Evolutionary conservation across 1,140 invertebrate genomes (phyloP).

Genomic region (Habropoda laboriosa): DNA sequence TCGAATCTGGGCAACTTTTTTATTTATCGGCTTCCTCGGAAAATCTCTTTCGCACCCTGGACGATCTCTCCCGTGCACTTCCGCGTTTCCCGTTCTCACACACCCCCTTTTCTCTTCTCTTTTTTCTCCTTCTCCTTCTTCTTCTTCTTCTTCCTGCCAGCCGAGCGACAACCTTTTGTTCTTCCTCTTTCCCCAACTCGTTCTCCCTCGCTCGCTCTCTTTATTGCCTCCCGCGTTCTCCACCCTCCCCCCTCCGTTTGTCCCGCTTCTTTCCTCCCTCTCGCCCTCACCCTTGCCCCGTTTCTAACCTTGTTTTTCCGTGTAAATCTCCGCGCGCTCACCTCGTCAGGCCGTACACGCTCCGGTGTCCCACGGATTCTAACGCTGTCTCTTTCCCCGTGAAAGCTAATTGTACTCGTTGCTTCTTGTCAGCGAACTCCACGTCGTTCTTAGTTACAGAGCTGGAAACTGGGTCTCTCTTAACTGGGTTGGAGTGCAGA

Average conservation of each 20-base stretch:
- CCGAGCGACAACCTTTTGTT: conserved; percentile 17
- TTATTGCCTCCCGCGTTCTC: background rate
- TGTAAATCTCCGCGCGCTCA: conserved; percentile 22
- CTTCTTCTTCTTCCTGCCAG: background rate
- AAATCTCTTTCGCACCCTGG: conserved; percentile 45
- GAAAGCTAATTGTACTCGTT: conserved; percentile 65
- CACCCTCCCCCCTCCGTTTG: background rate
- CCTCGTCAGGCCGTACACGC: conserved; percentile 18
- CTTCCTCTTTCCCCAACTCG: background rate
- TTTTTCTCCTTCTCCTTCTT: background rate
- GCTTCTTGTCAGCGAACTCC: conserved; percentile 58
- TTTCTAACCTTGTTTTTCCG: conserved; percentile 49
- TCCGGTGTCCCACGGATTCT: conserved; percentile 19
- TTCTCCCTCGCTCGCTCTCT: background rate
- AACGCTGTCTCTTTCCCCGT: conserved; percentile 41
- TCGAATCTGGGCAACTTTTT: conserved; percentile 63
- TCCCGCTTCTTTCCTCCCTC: background rate
- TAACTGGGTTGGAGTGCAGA: conserved; percentile 37
- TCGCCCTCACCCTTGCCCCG: background rate
- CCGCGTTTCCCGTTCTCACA: conserved; percentile 20
- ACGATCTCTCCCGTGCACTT: conserved; percentile 31
- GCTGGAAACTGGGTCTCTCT: conserved; percentile 60
- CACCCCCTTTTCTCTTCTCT: background rate
- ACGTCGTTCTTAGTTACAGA: conserved; percentile 56
- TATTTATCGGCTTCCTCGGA: conserved; percentile 65